phyloP scores from a whole-genome alignment of 1,140 invertebrate genomes.

The Limonius californicus region DNA sequence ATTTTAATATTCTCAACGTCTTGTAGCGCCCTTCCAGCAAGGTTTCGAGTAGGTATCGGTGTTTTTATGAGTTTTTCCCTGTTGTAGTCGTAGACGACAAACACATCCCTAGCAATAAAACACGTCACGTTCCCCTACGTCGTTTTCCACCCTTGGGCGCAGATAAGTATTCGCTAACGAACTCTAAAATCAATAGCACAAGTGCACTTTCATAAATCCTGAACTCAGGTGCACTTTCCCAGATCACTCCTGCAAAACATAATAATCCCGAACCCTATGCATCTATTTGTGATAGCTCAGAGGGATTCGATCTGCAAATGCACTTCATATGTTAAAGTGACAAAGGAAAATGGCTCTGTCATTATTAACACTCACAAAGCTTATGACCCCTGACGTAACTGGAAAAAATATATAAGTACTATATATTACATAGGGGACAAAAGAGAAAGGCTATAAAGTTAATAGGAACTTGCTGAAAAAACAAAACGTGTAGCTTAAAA shows the following conservation, averaged over 20 bases:
- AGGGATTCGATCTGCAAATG: conserved; percentile 9
- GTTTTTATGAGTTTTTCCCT: background rate
- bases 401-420: too few species aligned
- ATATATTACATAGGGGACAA: background rate
- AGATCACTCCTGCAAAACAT: conserved; percentile 6
- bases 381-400: background rate
- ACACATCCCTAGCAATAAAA: conserved; percentile 3
- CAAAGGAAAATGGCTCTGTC: background rate
- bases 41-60: background rate
- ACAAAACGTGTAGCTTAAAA: background rate
- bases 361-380: conserved; percentile 5
- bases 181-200: conserved; percentile 6
- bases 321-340: background rate
- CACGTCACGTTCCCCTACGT: conserved; percentile 1
- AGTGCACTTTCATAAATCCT: conserved; percentile 9
- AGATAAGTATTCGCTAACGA: conserved; percentile 9
- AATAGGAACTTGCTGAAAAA: background rate
- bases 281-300: background rate
- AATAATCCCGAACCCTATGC: conserved; percentile 4
- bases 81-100: background rate
- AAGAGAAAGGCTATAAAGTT: background rate
- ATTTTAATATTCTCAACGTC: background rate
- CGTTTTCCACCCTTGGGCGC: background rate
- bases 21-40: background rate
- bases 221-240: conserved; percentile 10